Percentiles rank a stretch among this genome's conserved stretches.
Evolutionary conservation across 1,140 invertebrate species (phyloP).

Genomic region (Plectrocnemia conspersa): DNA sequence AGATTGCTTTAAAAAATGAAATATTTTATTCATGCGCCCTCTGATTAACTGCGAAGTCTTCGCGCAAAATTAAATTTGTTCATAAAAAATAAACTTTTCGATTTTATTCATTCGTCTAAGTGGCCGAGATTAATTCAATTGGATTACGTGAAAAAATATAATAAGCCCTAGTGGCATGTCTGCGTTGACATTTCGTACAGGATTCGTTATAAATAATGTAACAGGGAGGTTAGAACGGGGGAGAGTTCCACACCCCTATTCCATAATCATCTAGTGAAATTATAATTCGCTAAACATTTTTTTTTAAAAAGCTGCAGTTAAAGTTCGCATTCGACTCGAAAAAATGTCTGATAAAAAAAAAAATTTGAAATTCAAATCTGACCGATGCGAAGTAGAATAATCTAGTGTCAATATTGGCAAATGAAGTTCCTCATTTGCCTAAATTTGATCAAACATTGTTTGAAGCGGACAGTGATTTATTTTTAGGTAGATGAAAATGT

Average conservation of each 20-base stretch:
- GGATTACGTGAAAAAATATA: constrained; percentile 26
- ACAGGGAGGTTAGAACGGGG: constrained; percentile 2
- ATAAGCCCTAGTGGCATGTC: constrained; percentile 24
- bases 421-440: constrained; percentile 27
- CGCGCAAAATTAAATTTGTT: no score
- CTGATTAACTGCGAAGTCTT: no score
- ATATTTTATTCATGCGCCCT: no score
- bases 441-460: constrained; percentile 32
- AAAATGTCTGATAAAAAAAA: no score
- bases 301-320: no score
- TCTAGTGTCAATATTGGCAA: constrained; percentile 20
- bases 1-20: no score
- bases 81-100: no score
- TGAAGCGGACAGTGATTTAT: no score
- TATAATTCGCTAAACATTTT: constrained; percentile 10
- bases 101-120: constrained; percentile 19
- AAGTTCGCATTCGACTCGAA: no score
- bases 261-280: constrained; percentile 18
- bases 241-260: not conserved
- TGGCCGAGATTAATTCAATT: constrained; percentile 26
- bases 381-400: not conserved
- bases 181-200: constrained; percentile 24
- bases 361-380: constrained; percentile 33
- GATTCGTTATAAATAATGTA: constrained; percentile 29
- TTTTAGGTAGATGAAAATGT: no score